Evolutionary conservation across 2,888 invertebrate species (phyloP).

Genomic region (Leucophora obtusa): DNA sequence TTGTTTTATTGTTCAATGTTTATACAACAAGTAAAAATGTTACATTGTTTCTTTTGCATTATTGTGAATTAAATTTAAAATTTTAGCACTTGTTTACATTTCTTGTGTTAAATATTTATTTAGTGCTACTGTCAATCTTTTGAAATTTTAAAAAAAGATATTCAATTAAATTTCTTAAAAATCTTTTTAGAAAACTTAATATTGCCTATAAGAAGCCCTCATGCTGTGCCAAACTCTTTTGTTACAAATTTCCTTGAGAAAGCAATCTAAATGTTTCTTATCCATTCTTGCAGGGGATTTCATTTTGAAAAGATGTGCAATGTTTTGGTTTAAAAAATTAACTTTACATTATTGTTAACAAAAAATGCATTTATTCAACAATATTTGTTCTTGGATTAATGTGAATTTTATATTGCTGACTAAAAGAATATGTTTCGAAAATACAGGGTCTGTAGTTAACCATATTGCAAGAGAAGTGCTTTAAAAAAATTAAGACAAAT

Average conservation of each 20-base stretch:
- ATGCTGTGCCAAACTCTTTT: slow-evolving; percentile 48
- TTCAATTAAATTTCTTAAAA: slow-evolving; percentile 45
- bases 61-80: slow-evolving; percentile 4
- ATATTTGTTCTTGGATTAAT: slow-evolving; percentile 60
- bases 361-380: slow-evolving; percentile 54
- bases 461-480: no score
- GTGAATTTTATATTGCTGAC: not conserved
- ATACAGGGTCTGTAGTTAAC: slow-evolving; percentile 53
- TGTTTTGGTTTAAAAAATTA: slow-evolving; percentile 49
- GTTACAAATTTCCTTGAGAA: slow-evolving; percentile 9
- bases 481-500: no score
- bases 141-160: no score
- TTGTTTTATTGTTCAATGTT: slow-evolving; percentile 26
- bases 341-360: slow-evolving; percentile 30
- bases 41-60: slow-evolving; percentile 23
- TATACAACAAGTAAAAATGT: slow-evolving; percentile 44
- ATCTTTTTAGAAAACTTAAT: slow-evolving; percentile 2
- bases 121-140: slow-evolving; percentile 62
- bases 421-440: not conserved
- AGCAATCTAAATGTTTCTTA: not conserved
- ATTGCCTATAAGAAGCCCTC: slow-evolving; percentile 18
- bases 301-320: slow-evolving; percentile 1
- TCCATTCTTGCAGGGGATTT: not conserved
- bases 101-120: slow-evolving; percentile 52
- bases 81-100: slow-evolving; percentile 66